A percentile compares a stretch with the other conserved stretches of the same genome.
Evolutionary conservation across 2,888 invertebrate species (phyloP).

Genomic region (Limnephilus marmoratus): DNA sequence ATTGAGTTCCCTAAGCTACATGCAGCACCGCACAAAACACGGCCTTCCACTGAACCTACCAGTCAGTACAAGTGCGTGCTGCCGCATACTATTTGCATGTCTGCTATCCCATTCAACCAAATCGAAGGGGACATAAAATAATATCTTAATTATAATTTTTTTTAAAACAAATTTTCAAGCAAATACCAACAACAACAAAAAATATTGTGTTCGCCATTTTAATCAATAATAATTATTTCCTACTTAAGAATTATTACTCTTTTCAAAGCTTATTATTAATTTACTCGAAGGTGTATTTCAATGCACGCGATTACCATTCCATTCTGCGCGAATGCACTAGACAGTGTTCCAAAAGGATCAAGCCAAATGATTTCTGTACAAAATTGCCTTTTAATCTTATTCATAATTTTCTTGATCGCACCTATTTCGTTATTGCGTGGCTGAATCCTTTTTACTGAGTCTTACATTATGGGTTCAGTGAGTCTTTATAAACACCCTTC

Average conservation of each 20-base stretch:
- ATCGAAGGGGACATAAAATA: background rate
- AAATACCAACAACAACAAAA: background rate
- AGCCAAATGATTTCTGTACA: background rate
- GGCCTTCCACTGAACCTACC: constrained; percentile 28
- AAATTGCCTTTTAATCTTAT: background rate
- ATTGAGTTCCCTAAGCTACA: constrained; percentile 42
- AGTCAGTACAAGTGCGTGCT: constrained; percentile 46
- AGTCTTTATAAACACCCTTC: background rate
- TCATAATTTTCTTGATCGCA: constrained; percentile 27
- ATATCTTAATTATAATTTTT: background rate
- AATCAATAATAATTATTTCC: background rate
- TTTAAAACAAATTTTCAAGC: background rate
- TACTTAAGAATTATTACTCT: background rate
- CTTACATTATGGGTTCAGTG: background rate
- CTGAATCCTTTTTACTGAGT: background rate
- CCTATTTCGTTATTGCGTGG: background rate
- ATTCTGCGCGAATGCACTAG: background rate
- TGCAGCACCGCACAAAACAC: constrained; percentile 10
- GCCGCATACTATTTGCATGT: constrained; percentile 47
- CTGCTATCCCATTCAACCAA: constrained; percentile 9
- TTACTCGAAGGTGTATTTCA: background rate
- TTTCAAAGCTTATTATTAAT: background rate
- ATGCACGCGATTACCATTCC: background rate
- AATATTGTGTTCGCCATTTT: background rate
- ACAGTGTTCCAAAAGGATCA: constrained; percentile 19